Evolutionary conservation across 2,797 vertebrate species (phyloP), one percentile per base, ranked within the genome.

Genomic region (Fundulus diaphanus): DNA sequence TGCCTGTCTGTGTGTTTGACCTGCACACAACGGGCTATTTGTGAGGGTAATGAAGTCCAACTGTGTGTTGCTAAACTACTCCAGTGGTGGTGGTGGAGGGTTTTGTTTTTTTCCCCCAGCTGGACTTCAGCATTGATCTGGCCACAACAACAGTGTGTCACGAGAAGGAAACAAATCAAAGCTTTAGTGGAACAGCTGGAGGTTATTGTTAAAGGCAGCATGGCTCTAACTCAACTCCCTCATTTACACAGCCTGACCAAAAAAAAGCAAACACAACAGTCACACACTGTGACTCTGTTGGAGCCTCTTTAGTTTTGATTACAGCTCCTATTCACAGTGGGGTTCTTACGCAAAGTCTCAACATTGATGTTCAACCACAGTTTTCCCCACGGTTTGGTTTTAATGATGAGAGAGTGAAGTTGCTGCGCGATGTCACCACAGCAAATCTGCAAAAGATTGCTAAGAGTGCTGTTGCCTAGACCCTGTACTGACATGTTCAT

Each of bases 21-120:
- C 71, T 44, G 69, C 52, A 86, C 74, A 90, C 79, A 79, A 81
- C 70, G 74, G 71, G 72, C 83, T 82, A 72, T 66, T 74, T 83
- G 73, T 87, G 85, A 72, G 70, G 76, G 74, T 90, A 88, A 90
- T 88, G 73, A 82, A 88, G 81, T 83, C 88, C 82, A 82, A 90
- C 84, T 87, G 85, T 82, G 83, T 63, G 74, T 82, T 74, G 66
- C 70, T 87, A 74, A 87, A 73, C 77, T 91, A 77, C 83, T 89
- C 89, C 71, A 82, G 79, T 49, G 63, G n/a, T n/a, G n/a, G n/a
- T n/a, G n/a, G n/a, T n/a, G n/a, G n/a, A n/a, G n/a, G n/a, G n/a
- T n/a, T n/a, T n/a, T n/a, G n/a, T n/a, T n/a, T n/a, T n/a, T n/a
- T n/a, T n/a, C n/a, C 74, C 71, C 75, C 84, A 83, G 73, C 82